A percentile compares a stretch with the other conserved stretches of the same genome.
Evolutionary conservation across 2,113 vertebrate species (phyloP).

Genomic region (Thunnus thynnus): DNA sequence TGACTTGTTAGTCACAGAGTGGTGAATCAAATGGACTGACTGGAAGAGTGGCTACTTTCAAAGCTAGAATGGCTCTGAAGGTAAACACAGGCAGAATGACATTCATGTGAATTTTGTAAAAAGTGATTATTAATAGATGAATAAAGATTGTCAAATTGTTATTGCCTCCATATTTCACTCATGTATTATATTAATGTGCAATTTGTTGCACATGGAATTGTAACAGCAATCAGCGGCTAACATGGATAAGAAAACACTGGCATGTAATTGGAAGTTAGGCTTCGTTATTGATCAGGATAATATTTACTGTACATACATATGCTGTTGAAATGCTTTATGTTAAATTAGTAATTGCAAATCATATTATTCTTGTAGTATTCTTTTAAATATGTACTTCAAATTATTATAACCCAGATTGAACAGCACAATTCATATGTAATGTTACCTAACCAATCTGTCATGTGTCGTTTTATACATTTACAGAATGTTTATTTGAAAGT

Average conservation of each 20-base stretch:
- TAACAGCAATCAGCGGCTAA: neutral
- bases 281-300: neutral
- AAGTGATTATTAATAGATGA: slow-evolving; percentile 68
- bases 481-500: neutral
- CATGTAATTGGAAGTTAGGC: neutral
- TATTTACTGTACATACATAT: neutral
- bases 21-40: slow-evolving; percentile 8
- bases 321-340: neutral
- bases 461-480: slow-evolving; percentile 2
- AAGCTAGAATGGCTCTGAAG: neutral
- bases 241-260: neutral
- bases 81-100: neutral
- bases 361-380: neutral
- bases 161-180: slow-evolving; percentile 7
- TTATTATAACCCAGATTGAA: neutral
- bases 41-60: slow-evolving; percentile 32
- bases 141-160: slow-evolving; percentile 67
- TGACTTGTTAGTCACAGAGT: slow-evolving; percentile 15
- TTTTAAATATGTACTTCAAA: neutral
- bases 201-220: neutral
- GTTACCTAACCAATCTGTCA: no score
- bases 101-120: slow-evolving; percentile 78
- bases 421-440: neutral
- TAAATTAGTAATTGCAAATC: neutral
- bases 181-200: neutral